These are phyloP conservation scores for Scomber japonicus DNA, from an alignment of 2,113 vertebrate species.

Conservation along the genomic window DNA sequence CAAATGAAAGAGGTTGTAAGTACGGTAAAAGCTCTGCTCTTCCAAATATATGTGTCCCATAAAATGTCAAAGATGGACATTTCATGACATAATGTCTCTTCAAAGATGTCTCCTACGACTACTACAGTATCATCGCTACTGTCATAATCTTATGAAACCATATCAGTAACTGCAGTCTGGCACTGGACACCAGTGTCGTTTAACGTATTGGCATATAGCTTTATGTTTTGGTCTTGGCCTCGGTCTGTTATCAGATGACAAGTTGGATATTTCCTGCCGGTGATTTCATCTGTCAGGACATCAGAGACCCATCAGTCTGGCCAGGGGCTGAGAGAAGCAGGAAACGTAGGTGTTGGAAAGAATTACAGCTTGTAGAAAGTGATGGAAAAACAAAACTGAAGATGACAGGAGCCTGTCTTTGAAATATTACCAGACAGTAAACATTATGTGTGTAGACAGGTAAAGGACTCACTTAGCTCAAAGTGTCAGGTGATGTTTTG, in stretches of 20 bases:
- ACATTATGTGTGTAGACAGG: conserved; percentile 63
- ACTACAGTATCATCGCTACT: conserved; percentile 7
- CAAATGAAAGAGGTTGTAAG: background rate
- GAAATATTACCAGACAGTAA: conserved; percentile 48
- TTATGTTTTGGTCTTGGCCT: conserved; percentile 63
- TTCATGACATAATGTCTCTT: conserved; percentile 49
- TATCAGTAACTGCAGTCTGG: conserved; percentile 47
- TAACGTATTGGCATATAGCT: conserved; percentile 59
- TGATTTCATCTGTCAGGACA: conserved; percentile 78
- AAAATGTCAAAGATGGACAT: conserved; percentile 46
- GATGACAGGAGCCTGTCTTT: conserved; percentile 33
- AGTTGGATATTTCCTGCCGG: conserved; percentile 68
- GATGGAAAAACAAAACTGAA: conserved; percentile 45
- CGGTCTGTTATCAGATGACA: conserved; percentile 59
- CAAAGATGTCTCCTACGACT: conserved; percentile 36
- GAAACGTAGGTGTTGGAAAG: conserved; percentile 63
- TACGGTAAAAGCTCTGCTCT: background rate
- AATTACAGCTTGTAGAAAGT: conserved; percentile 46
- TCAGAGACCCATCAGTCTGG: conserved; percentile 53
- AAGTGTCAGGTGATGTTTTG: conserved; percentile 55
- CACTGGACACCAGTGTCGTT: conserved; percentile 53
- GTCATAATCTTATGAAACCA: conserved; percentile 56
- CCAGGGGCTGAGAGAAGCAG: conserved; percentile 42
- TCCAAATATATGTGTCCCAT: background rate
- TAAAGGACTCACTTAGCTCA: conserved; percentile 42